Base-by-base conservation (phyloP, 2,888 invertebrate species). In the Melinaea menophilus region DNA sequence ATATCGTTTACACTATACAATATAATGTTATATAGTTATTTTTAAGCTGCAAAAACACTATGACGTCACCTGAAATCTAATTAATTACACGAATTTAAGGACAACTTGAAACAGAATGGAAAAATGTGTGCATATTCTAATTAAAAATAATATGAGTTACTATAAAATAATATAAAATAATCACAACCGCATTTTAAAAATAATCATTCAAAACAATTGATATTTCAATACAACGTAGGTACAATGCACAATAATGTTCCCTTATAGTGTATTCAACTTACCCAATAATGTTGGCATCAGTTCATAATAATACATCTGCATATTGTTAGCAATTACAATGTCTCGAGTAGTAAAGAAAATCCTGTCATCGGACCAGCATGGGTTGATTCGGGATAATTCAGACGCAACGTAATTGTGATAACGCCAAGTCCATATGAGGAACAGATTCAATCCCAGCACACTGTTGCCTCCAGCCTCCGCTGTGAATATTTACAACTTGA, bases 281-380 rank as follows among this genome's bases (percentile, higher is more conserved):
- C 82, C 82, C 67, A 82, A 54, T 7, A 80, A 56, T 4, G 68
- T 63, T 1, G 79, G 69, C 54, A 75, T 46, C 34, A 79, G 34
- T 58, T 82, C 82, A 55, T 82, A 77, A 11, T 72, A 72, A 41
- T 70, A 71, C 13, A 83, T 75, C 63, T 81, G 80, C 58, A 73
- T 55, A 3, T 47, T 64, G 7, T 69, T 69, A 12, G 80, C 80
- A 5, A 82, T 81, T 41, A 75, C 74, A 12, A 82, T 81, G n/a
- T 82, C 79, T 63, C 80, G 72, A 0, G 82, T 72, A 0, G 70
- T 71, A 13, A 72, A 59, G 63, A 79, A 83, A 0, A 81, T 66
- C 51, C 68, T 72, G 0, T 81, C 76, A 31, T 84, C 83, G 22
- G 71, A 69, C 83, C 83, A 83, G 59, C 77, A 78, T 1, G 80